Base-by-base conservation (phyloP, 2,113 vertebrate genomes). In the Agelaius phoeniceus region DNA sequence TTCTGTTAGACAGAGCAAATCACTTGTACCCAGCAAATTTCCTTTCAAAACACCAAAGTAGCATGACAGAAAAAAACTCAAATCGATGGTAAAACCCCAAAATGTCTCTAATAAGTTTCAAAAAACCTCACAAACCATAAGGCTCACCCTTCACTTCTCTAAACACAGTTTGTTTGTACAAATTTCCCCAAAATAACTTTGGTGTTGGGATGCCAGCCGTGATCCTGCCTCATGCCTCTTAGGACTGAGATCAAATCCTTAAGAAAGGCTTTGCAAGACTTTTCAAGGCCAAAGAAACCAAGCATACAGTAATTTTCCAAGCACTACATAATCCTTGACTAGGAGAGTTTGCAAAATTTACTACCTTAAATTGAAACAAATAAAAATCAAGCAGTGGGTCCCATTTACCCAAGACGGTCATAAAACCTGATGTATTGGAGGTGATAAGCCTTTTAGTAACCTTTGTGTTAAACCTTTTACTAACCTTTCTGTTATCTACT, bases 131-230 rank as follows among this genome's bases (percentile, higher is more conserved):
- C 75, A 84, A 66, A 61, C 72, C 85, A 35, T 74, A 76, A 69
- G 49, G 31, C 27, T 69, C 71, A 57, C 33, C 68, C 28, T 63
- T 94, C 35, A 51, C 52, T 86, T 86, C 84, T 67, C 68, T 76
- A 93, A 89, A 86, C 54, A 69, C 8, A 5, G 78, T 63, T 68
- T 65, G 13, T 83, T 88, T 92, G 92, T 44, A 88, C 30, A 68
- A 33, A 68, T 72, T 44, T 81, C 65, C 83, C 41, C 49, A 39
- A 92, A 96, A 95, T 96, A 96, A 68, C 73, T 74, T 80, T 49
- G 72, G 85, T 88, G 13, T 67, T 81, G 90, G 94, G 92, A 93
- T 84, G 44, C 52, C 85, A 88, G 85, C 90, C 93, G 88, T 44
- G 61, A 55, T 77, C 35, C 65, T 10, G 4, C 81, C 37, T 96